Evolutionary conservation across 2,797 vertebrate genomes (phyloP).

Genomic region (Falco columbarius): DNA sequence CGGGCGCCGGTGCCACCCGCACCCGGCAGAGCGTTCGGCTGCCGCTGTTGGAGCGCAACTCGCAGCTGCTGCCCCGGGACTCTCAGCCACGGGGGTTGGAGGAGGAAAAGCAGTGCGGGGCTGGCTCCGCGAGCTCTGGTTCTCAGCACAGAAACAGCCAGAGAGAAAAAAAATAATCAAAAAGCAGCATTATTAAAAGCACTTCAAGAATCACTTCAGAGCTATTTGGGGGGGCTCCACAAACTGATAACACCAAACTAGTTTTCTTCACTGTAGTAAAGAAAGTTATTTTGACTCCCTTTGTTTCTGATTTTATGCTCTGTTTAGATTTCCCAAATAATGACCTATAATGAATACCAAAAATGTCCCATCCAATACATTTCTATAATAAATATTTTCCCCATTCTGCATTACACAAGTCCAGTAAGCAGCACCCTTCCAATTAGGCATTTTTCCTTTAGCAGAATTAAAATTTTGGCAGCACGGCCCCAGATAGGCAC

Average conservation of each 20-base stretch:
- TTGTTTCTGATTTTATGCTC: neutral
- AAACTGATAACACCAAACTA: neutral
- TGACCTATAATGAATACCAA: neutral
- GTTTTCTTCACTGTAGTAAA: neutral
- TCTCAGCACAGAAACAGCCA: accelerated
- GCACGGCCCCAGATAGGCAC: no score
- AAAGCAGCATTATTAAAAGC: no score
- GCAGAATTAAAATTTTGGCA: neutral
- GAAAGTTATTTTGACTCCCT: neutral
- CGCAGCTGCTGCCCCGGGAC: accelerated
- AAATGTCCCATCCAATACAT: neutral
- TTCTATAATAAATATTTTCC: neutral
- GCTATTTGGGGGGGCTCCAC: neutral
- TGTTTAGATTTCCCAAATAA: neutral
- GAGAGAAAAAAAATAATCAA: neutral
- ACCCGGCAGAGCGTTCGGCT: accelerated
- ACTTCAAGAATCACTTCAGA: neutral
- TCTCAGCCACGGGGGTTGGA: accelerated
- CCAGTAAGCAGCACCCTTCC: neutral
- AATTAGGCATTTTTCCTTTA: neutral
- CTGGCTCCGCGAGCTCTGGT: no score
- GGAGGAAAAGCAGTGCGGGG: neutral
- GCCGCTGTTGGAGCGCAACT: accelerated
- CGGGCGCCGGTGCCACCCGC: accelerated
- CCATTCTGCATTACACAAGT: neutral